Conservation (phyloP, 1,140 invertebrate genomes). For the Calephelis nemesis region DNA sequence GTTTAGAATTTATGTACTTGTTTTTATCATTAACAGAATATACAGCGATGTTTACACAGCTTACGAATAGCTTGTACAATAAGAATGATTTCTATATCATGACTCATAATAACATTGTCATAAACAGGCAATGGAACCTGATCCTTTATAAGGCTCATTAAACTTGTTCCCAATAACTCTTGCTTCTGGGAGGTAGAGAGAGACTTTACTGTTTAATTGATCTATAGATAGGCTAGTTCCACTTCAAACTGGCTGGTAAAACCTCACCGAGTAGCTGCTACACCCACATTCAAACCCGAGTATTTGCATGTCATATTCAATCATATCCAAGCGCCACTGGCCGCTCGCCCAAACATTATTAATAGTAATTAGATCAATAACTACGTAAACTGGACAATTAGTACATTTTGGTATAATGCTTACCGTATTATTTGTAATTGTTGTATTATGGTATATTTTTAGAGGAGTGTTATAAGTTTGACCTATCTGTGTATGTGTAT, state of each 20-base stretch:
- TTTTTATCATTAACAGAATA: too few species aligned
- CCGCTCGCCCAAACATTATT: slow-evolving; percentile 54
- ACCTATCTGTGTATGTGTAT: too few species aligned
- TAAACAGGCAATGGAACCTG: not conserved
- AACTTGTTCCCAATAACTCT: not conserved
- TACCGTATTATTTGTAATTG: not conserved
- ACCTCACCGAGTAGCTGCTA: slow-evolving; percentile 50
- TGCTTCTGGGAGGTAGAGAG: not conserved
- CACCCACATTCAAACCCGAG: slow-evolving; percentile 54
- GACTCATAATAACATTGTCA: too few species aligned
- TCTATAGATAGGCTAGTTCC: slow-evolving; percentile 32
- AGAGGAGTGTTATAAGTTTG: too few species aligned
- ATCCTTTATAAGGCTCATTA: not conserved
- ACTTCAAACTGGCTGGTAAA: slow-evolving; percentile 33
- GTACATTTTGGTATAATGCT: slow-evolving; percentile 27
- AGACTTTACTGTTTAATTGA: slow-evolving; percentile 43
- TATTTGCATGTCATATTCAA: slow-evolving; percentile 67
- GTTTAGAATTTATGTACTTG: too few species aligned
- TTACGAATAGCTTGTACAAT: too few species aligned
- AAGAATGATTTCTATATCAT: too few species aligned
- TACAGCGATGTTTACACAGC: too few species aligned
- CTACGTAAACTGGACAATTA: slow-evolving; percentile 34
- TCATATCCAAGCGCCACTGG: slow-evolving; percentile 56
- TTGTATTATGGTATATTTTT: too few species aligned
- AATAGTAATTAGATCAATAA: slow-evolving; percentile 62